Conservation (phyloP, 2,113 vertebrate genomes). For the Rhinopomastus cyanomelas region DNA sequence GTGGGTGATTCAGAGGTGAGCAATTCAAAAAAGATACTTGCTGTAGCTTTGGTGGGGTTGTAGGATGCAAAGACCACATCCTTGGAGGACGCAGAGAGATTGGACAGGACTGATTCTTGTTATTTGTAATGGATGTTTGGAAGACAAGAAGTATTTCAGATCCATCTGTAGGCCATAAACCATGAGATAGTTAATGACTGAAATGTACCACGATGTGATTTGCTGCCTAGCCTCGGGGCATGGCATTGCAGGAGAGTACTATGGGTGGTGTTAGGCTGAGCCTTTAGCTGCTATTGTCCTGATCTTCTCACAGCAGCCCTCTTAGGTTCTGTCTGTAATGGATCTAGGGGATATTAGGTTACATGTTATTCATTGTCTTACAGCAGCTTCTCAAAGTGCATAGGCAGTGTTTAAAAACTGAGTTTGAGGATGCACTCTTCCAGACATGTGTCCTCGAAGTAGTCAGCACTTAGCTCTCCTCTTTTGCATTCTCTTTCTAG, state of each 20-base stretch:
- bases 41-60: neutral
- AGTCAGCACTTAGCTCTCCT: neutral
- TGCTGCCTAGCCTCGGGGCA: neutral
- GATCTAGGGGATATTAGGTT: neutral
- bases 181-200: neutral
- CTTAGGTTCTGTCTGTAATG: neutral
- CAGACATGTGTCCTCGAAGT: neutral
- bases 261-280: neutral
- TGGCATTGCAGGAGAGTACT: neutral
- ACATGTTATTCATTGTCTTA: neutral
- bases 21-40: neutral
- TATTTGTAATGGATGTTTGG: neutral
- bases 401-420: neutral
- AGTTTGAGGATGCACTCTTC: neutral
- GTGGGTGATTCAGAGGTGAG: neutral
- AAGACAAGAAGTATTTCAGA: neutral
- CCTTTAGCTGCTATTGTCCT: neutral
- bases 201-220: rapidly evolving
- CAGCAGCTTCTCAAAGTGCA: neutral
- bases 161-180: neutral
- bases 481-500: neutral
- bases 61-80: neutral
- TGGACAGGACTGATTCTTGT: neutral
- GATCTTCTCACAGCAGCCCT: neutral
- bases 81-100: neutral